phyloP scores from a whole-genome alignment of 1,140 invertebrate genomes.

The Diabrotica virgifera region DNA sequence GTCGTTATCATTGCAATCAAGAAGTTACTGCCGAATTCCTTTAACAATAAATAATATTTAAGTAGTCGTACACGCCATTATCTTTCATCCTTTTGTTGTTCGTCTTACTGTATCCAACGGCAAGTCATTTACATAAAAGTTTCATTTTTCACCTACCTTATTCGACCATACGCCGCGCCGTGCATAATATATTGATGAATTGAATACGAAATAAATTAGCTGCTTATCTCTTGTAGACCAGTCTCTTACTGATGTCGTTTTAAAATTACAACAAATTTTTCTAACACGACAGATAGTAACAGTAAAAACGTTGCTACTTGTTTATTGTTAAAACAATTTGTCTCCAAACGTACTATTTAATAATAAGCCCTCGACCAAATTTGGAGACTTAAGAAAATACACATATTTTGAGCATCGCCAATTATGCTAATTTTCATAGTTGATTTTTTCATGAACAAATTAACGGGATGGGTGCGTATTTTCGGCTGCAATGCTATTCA shows the following conservation, averaged over 20 bases:
- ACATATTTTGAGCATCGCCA: no score
- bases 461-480: no score
- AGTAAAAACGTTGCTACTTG: no score
- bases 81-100: not conserved
- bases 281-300: no score
- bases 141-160: slow-evolving; percentile 2
- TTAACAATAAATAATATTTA: not conserved
- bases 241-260: not conserved
- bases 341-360: no score
- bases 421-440: no score
- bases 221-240: not conserved
- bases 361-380: no score
- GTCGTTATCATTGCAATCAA: not conserved
- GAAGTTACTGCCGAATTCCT: not conserved
- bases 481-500: no score
- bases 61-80: not conserved
- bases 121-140: not conserved
- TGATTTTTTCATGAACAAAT: no score
- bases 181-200: slow-evolving; percentile 3
- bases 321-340: no score
- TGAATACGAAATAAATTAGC: not conserved
- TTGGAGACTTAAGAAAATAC: no score
- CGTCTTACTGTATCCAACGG: not conserved
- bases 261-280: no score
- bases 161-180: not conserved